Base-by-base conservation (phyloP, 2,113 vertebrate genomes). In the Leuciscus idus region DNA sequence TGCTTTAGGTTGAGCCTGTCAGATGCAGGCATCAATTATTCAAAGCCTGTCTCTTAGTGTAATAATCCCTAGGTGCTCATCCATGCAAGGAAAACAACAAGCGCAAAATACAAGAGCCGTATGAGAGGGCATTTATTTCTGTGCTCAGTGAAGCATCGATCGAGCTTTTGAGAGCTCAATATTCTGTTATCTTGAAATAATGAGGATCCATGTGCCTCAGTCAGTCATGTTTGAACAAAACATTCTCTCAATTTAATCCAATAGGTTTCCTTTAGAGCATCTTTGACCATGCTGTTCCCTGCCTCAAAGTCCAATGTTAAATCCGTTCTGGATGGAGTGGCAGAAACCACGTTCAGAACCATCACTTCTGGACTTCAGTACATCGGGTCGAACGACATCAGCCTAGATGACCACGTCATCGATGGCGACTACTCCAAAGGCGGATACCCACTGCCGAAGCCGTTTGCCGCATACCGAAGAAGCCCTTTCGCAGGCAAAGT, bases 281-380 rank as follows among this genome's bases (percentile, higher is more conserved):
- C 90, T 91, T 66, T 90, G 80, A 90, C 90, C 87, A 89, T 89
- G 91, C 88, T 70, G 74, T 90, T 89, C 90, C 90, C 88, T 81
- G 68, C 77, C 46, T 91, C 90, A 91, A 87, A 91, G 90, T 92
- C 94, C 96, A 96, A 95, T 95, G 99, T 99, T 97, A 99, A 98
- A 95, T 97, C 98, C 81, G 91, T 97, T 92, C 95, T 99, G 92
- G 98, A 99, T 93, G 98, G 96, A 90, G 97, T 99, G 92, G 98
- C 98, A 66, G 98, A 99, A 84, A 99, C 97, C 87, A 99, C 98
- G 84, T 98, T 99, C 94, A 96, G 97, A 92, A 99, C 98, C 92
- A 98, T 99, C 92, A 99, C 98, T 1, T 99, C 98, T 85, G 98
- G 98, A 90, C 96, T 99, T 81, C 96, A 98, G 88, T 98, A 96